Base-by-base conservation (phyloP, 2,797 vertebrate species). In the Acrossocheilus fasciatus region DNA sequence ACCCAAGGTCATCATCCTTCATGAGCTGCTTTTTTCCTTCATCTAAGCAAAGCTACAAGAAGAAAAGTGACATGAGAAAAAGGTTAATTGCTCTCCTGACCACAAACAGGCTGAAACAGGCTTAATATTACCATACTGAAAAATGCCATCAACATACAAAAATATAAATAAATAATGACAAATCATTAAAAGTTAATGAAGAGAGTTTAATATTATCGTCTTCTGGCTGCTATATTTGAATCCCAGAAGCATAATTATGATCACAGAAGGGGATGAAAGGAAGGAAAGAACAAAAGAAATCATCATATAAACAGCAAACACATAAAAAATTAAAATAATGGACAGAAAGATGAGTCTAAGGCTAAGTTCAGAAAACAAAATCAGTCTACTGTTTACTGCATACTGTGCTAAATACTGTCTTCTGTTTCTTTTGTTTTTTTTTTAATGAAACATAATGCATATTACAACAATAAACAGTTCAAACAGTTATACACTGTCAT, bases 1-100 rank as follows among this genome's bases (percentile, higher is more conserved):
- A 93, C 90, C 76, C 82, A 75, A 87, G 91, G 91, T 93, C 90
- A 92, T 84, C 76, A 69, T 10, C 50, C 85, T 92, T 86, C 90
- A 82, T 85, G 83, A 87, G 87, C 88, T 52, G 15, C 88, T 89
- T 91, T 93, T 91, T 62, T 52, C 50, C 39, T 34, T 80, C 26
- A 11, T 41, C 36, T 11, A 52, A 50, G 74, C 59, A 41, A 23
- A 54, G 23, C 23, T 54, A 26, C 43, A 14, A 36, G 39, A 43
- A 41, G 11, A 41, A 70, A 70, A 50, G 20, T 5, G 45, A 78
- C 83, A 43, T 69, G 3, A 2, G 20, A 52, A 45, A 54, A 82
- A 57, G 11, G 50, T 72, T 72, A 79, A 59, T 62, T 79, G 14
- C 39, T 59, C 39, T 70, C 66, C 75, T 70, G 39, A 79, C 64